Evolutionary conservation across 2,888 invertebrate species (phyloP), one percentile per base, ranked within the genome.

Genomic region (Vesta saturnalis): DNA sequence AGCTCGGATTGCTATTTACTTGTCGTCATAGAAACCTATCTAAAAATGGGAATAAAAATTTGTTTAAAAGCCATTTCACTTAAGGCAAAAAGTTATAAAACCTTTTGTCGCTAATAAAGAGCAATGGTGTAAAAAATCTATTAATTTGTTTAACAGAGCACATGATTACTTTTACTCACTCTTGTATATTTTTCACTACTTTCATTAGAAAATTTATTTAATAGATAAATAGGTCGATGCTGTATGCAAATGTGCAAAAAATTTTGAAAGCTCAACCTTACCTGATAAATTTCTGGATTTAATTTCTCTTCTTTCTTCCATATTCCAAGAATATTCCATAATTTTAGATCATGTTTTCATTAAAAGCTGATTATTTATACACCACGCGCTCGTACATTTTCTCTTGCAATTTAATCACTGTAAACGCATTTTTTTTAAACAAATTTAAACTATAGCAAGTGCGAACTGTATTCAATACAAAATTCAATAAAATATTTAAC

Each of bases 271-370:
- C n/a, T n/a, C n/a, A n/a, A n/a, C n/a, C n/a, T n/a, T 74, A 74
- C 74, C 75, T 73, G 75, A 75, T 47, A 56, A 67, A 59, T 60
- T 78, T 74, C 81, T 76, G 59, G 74, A 74, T 75, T 73, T 69
- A 49, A 67, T 67, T 72, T 82, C 82, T 67, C 82, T 77, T 68
- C 80, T 77, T 70, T 81, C 81, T 71, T 83, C 82, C 82, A 83
- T 83, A 72, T 78, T 81, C 83, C 83, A 83, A 78, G 80, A 66
- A 68, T 75, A 82, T 81, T 83, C 83, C 83, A 83, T 83, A 78
- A 78, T 82, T 79, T 22, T 46, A 22, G 49, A 52, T 64, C 69
- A 64, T 60, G 47, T 39, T 56, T 23, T 19, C 59, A 60, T 56
- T 39, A 19, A n/a, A n/a, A n/a, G n/a, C n/a, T n/a, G n/a, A n/a